phyloP scores from a whole-genome alignment of 1,140 invertebrate species.

The Hyphantria cunea region DNA sequence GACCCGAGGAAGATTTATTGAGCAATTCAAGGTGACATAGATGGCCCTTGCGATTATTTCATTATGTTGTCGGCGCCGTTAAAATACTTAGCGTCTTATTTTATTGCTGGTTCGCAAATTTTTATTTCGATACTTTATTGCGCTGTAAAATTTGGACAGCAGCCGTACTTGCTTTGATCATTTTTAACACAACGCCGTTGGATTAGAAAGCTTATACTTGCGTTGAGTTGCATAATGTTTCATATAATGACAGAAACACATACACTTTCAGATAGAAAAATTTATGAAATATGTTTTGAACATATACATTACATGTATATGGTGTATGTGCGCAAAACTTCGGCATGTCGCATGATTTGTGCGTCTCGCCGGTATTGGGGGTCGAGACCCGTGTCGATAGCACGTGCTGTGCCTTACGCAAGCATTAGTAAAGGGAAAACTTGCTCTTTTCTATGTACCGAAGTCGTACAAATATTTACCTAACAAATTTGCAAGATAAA shows the following conservation, averaged over 20 bases:
- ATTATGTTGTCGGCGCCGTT: slow-evolving; percentile 80
- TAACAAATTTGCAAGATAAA: slow-evolving; percentile 1
- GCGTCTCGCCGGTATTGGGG: slow-evolving; percentile 53
- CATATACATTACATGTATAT: not conserved
- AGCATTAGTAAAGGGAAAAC: slow-evolving; percentile 32
- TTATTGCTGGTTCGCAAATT: slow-evolving; percentile 73
- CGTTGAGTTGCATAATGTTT: no score
- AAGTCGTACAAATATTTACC: slow-evolving; percentile 1
- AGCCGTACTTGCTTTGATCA: slow-evolving; percentile 58
- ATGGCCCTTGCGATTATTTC: slow-evolving; percentile 80
- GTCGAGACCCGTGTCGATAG: slow-evolving; percentile 53
- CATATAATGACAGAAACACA: no score
- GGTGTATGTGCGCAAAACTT: slow-evolving; percentile 29
- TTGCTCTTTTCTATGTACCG: not conserved
- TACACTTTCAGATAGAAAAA: not conserved
- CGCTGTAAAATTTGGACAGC: slow-evolving; percentile 66
- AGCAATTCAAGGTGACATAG: slow-evolving; percentile 71
- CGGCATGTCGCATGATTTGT: slow-evolving; percentile 69
- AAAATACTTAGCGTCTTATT: slow-evolving; percentile 79
- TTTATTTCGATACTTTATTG: slow-evolving; percentile 81
- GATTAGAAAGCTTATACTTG: slow-evolving; percentile 31
- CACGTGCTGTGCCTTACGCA: slow-evolving; percentile 51
- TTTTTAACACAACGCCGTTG: slow-evolving; percentile 40
- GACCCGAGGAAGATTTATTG: slow-evolving; percentile 78
- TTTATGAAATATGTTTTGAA: slow-evolving; percentile 2